Percentiles rank a stretch among this genome's conserved stretches.
Conservation (phyloP, 2,113 vertebrate genomes). For the Phaetusa simplex region DNA sequence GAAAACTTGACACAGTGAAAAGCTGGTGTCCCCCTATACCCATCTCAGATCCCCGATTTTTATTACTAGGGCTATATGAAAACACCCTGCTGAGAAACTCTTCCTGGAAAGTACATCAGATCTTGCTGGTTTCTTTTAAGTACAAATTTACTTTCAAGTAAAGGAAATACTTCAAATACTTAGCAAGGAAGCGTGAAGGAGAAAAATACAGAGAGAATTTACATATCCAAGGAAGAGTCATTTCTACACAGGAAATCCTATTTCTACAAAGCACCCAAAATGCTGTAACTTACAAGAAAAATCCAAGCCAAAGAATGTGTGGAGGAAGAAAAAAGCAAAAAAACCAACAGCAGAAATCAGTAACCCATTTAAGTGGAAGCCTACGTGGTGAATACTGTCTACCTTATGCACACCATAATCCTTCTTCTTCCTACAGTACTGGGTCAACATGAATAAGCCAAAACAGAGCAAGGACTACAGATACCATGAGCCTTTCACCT, state of each 20-base stretch:
- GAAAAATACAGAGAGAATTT: background rate
- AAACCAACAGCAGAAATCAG: background rate
- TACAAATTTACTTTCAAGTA: background rate
- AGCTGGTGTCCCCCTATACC: background rate
- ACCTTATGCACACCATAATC: background rate
- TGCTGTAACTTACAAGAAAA: background rate
- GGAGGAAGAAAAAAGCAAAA: background rate
- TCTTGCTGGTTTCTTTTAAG: background rate
- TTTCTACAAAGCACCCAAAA: background rate
- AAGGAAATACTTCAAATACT: background rate
- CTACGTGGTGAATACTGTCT: background rate
- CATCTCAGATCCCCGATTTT: background rate
- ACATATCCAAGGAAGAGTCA: background rate
- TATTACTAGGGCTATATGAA: background rate
- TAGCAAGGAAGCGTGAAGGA: background rate
- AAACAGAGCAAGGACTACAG: background rate
- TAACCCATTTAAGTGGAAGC: background rate
- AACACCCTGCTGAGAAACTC: background rate
- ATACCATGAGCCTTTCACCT: background rate
- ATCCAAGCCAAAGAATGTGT: background rate
- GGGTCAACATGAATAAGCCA: background rate
- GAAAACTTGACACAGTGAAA: background rate
- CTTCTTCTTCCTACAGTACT: background rate
- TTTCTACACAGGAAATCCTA: background rate
- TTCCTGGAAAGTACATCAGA: background rate